These are phyloP conservation scores for Pissodes strobi DNA, from an alignment of 1,140 invertebrate genomes.

Conservation along the genomic window DNA sequence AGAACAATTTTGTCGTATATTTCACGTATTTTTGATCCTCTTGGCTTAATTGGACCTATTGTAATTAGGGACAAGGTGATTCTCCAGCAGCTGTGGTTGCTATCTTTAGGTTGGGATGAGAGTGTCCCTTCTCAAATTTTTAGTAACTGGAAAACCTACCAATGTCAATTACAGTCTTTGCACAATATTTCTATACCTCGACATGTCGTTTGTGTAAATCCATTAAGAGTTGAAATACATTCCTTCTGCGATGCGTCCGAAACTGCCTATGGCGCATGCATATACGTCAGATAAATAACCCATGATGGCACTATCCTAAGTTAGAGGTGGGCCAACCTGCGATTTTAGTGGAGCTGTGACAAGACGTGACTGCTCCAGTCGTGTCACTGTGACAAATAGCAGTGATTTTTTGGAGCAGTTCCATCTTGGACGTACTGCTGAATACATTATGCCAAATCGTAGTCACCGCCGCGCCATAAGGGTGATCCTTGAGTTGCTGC, in stretches of 20 bases:
- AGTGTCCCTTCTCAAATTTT: too few relatives aligned
- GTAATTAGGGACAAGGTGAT: slow-evolving; percentile 47
- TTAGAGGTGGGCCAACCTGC: too few relatives aligned
- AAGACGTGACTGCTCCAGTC: too few relatives aligned
- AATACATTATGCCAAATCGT: too few relatives aligned
- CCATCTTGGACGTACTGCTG: too few relatives aligned
- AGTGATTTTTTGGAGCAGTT: too few relatives aligned
- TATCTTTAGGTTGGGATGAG: slow-evolving; percentile 50
- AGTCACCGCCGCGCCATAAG: too few relatives aligned
- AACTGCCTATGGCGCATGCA: background rate
- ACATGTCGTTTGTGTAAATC: background rate
- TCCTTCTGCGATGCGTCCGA: background rate
- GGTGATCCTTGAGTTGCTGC: slow-evolving; percentile 35
- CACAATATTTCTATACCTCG: background rate
- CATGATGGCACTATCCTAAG: background rate
- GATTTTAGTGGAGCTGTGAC: too few relatives aligned
- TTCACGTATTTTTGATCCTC: slow-evolving; percentile 37
- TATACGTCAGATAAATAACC: too few relatives aligned
- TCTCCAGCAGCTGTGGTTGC: slow-evolving; percentile 50
- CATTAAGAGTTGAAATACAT: background rate
- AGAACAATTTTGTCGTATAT: slow-evolving; percentile 34
- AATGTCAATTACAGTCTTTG: background rate
- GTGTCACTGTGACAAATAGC: too few relatives aligned
- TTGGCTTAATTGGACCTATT: slow-evolving; percentile 44
- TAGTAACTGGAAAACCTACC: too few relatives aligned